phyloP scores from a whole-genome alignment of 2,888 invertebrate genomes.

The Acanthoscelides obtectus region DNA sequence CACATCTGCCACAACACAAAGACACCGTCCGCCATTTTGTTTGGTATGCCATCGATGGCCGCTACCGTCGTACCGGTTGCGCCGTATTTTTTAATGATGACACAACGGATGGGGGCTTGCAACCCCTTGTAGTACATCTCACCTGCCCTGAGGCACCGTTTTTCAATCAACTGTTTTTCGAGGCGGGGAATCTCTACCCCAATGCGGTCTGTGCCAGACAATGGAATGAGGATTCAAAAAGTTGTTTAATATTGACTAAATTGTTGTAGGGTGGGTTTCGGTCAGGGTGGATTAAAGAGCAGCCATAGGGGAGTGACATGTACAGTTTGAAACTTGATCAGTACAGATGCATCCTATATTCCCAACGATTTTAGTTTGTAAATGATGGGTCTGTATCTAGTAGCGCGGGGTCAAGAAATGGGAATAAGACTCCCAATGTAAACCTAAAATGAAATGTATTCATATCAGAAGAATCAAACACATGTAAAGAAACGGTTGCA shows the following conservation, averaged over 20 bases:
- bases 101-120: background rate
- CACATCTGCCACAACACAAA: conserved; percentile 23
- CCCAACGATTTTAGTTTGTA: background rate
- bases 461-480: too few species aligned
- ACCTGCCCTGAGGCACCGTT: background rate
- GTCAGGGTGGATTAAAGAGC: background rate
- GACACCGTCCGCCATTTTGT: background rate
- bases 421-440: too few species aligned
- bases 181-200: background rate
- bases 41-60: background rate
- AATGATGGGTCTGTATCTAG: too few species aligned
- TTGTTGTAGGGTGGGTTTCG: background rate
- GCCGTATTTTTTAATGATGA: background rate
- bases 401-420: too few species aligned
- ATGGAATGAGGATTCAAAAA: background rate
- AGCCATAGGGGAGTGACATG: background rate
- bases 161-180: background rate
- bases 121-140: background rate
- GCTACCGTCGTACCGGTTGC: background rate
- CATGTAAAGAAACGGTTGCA: too few species aligned
- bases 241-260: background rate
- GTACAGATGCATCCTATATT: background rate
- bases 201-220: background rate
- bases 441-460: too few species aligned
- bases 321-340: background rate